Base-by-base conservation (phyloP, 2,797 vertebrate species). In the Enoplosus armatus region DNA sequence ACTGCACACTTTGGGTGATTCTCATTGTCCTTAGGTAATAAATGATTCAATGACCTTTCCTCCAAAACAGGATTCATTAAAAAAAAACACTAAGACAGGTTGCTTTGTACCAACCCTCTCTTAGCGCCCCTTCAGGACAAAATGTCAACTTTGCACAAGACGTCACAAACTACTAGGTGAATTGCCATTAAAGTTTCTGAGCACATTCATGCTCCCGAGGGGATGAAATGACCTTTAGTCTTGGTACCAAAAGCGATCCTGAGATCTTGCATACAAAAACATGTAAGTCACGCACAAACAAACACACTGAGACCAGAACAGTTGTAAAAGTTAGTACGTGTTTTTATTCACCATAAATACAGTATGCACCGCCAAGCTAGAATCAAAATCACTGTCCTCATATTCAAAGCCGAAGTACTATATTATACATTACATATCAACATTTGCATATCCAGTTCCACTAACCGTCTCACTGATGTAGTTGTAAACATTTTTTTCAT, bases 311-410 rank as follows among this genome's bases (percentile, higher is more conserved):
- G 50, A 61, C 22, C 18, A n/a, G 51, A 55, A 65, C 41, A 56
- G 58, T 1, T 54, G 53, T 66, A 84, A 77, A 87, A 85, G 83
- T 89, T 84, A 88, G 79, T 85, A 84, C 0, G 37, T 18, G 22
- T 78, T 87, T 90, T 92, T 87, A 89, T 91, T 93, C 66, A 83
- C 26, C 87, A 88, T 88, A 84, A 85, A 90, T 90, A 91, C 86
- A 90, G 73, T 86, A 86, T 58, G 67, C 72, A 84, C 79, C 59
- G 78, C 80, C 72, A 87, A 86, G 74, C 76, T 77, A 79, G 66
- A 84, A 72, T 76, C 75, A 81, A 79, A 62, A 81, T 78, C 0
- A 77, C 24, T 20, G 58, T 64, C 70, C 63, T 77, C 66, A 71
- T 54, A 83, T 83, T 84, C 78, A 80, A 83, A 86, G 72, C 73